Conservation (phyloP, 2,113 vertebrate species). For the Neolamprologus fasciatus region DNA sequence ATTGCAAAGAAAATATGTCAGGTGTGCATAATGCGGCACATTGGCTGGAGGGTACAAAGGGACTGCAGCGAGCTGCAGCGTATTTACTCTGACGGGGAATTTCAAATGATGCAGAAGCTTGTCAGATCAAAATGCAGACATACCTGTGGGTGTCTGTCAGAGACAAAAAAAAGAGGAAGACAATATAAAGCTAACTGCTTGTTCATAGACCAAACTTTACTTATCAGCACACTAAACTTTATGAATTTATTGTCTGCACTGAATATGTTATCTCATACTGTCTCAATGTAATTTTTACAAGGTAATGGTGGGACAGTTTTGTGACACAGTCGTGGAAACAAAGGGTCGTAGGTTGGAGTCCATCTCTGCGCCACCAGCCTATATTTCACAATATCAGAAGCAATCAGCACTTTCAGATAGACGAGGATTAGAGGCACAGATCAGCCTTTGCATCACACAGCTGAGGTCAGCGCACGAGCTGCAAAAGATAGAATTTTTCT, state of each 20-base stretch:
- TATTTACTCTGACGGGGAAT: background rate
- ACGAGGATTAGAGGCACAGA: background rate
- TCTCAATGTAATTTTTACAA: background rate
- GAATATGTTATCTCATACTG: constrained; percentile 1
- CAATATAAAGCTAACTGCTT: background rate
- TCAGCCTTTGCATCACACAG: background rate
- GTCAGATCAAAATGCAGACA: background rate
- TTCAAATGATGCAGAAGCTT: background rate
- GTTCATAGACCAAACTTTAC: background rate
- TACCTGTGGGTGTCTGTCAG: background rate
- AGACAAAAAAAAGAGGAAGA: background rate
- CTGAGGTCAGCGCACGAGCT: background rate
- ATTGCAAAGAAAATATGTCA: background rate
- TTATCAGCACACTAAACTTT: constrained; percentile 10
- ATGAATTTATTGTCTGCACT: constrained; percentile 39
- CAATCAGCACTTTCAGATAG: constrained; percentile 11
- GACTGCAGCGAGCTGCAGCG: background rate
- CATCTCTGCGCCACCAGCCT: constrained; percentile 1
- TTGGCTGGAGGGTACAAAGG: background rate
- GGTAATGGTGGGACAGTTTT: background rate
- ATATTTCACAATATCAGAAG: constrained; percentile 35
- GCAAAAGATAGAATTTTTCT: background rate
- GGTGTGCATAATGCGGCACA: background rate
- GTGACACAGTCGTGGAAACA: constrained; percentile 10
- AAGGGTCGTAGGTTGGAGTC: constrained; percentile 54